A percentile compares a stretch with the other conserved stretches of the same genome.
Conservation (phyloP, 2,797 vertebrate genomes). For the Pogonophryne albipinna region DNA sequence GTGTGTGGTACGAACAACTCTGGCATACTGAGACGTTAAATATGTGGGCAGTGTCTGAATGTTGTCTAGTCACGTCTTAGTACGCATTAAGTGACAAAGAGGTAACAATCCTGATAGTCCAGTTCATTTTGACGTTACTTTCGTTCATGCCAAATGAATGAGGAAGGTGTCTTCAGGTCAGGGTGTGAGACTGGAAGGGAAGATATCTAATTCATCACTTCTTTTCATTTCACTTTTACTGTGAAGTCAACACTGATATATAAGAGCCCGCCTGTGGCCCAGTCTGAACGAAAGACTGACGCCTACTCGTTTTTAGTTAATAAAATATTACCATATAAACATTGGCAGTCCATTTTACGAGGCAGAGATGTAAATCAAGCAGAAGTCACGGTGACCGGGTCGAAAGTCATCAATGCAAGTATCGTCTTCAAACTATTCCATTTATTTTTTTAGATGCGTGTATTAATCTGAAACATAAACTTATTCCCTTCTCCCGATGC, state of each 20-base stretch:
- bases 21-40: conserved; percentile 10
- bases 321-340: background rate
- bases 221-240: background rate
- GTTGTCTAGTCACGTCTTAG: conserved; percentile 4
- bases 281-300: background rate
- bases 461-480: conserved; percentile 30
- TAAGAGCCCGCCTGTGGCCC: background rate
- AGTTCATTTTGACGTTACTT: conserved; percentile 12
- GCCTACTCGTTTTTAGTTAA: background rate
- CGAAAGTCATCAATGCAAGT: background rate
- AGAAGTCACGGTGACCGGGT: background rate
- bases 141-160: conserved; percentile 14
- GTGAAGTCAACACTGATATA: background rate
- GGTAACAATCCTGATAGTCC: background rate
- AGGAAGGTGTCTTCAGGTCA: background rate
- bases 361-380: background rate
- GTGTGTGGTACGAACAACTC: background rate
- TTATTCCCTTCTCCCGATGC: conserved; percentile 20
- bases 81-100: background rate
- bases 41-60: conserved; percentile 14
- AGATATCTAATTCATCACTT: background rate
- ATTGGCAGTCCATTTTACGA: background rate
- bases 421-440: too few species aligned
- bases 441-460: background rate
- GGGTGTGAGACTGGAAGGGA: background rate